Evolutionary conservation across 1,140 invertebrate genomes (phyloP).

Genomic region (Elysia chlorotica): DNA sequence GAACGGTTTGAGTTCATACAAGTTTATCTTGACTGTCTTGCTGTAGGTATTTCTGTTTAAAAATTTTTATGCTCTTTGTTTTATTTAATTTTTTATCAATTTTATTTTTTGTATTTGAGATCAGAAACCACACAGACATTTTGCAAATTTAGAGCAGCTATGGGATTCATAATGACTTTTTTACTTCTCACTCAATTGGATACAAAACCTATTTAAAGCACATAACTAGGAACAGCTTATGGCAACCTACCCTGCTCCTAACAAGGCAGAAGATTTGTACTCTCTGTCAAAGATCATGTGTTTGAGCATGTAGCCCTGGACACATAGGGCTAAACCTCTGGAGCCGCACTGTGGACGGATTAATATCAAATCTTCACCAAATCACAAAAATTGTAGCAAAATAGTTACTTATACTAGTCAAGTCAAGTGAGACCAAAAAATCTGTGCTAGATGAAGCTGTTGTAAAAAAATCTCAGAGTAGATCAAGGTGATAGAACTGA

Average conservation of each 20-base stretch:
- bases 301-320: slow-evolving; percentile 73
- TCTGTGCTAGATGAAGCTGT: background rate
- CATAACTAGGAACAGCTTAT: too few relatives aligned
- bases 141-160: too few relatives aligned
- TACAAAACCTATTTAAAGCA: too few relatives aligned
- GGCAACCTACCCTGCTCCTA: slow-evolving; percentile 26
- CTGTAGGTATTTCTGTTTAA: too few relatives aligned
- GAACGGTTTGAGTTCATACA: too few relatives aligned
- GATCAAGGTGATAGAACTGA: background rate
- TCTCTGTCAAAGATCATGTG: slow-evolving; percentile 69
- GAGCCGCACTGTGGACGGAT: slow-evolving; percentile 64
- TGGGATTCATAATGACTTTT: too few relatives aligned
- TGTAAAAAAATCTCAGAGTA: background rate
- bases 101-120: too few relatives aligned
- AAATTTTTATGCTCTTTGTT: too few relatives aligned
- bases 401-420: background rate
- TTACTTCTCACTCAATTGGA: too few relatives aligned
- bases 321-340: slow-evolving; percentile 68
- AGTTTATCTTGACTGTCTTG: too few relatives aligned
- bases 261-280: slow-evolving; percentile 30
- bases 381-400: background rate
- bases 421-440: background rate
- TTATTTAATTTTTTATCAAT: too few relatives aligned
- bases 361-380: background rate
- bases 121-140: too few relatives aligned